Evolutionary conservation across 2,797 vertebrate genomes (phyloP).

Genomic region (Geotrypetes seraphini): DNA sequence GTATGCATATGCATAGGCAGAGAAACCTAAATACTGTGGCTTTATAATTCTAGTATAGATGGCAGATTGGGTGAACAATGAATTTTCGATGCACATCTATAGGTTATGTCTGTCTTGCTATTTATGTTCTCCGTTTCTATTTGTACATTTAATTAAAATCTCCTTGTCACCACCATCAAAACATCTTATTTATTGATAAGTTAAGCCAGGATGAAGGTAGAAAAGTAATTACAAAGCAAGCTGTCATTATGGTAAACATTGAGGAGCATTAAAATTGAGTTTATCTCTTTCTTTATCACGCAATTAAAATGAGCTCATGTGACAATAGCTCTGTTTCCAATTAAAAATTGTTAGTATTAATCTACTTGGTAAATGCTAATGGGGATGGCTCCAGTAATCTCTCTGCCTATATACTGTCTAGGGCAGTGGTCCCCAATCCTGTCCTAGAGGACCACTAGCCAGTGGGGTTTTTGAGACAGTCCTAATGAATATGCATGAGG

Average conservation of each 20-base stretch:
- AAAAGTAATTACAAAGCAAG: constrained; percentile 24
- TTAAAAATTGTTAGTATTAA: constrained; percentile 12
- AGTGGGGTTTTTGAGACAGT: too few species aligned
- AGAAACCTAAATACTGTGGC: too few species aligned
- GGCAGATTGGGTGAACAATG: too few species aligned
- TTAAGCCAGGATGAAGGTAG: constrained; percentile 15
- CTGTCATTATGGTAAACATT: constrained; percentile 16
- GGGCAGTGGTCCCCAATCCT: too few species aligned
- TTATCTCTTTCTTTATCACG: constrained; percentile 1
- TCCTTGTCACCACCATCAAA: constrained; percentile 19
- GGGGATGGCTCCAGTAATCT: too few species aligned
- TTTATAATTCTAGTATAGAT: too few species aligned
- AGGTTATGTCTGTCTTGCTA: constrained; percentile 19
- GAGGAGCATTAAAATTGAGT: constrained; percentile 22
- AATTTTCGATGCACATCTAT: constrained; percentile 18
- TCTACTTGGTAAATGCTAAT: too few species aligned
- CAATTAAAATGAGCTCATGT: constrained; percentile 27
- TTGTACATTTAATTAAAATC: constrained; percentile 28
- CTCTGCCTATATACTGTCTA: too few species aligned
- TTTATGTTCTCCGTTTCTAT: constrained; percentile 17
- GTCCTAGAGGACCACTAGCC: too few species aligned
- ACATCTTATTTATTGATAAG: constrained; percentile 22
- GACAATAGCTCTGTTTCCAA: constrained; percentile 17
- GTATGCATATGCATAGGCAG: too few species aligned
- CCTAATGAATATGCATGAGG: too few species aligned